phyloP scores from a whole-genome alignment of 2,797 vertebrate genomes.

The Austrolebias charrua region DNA sequence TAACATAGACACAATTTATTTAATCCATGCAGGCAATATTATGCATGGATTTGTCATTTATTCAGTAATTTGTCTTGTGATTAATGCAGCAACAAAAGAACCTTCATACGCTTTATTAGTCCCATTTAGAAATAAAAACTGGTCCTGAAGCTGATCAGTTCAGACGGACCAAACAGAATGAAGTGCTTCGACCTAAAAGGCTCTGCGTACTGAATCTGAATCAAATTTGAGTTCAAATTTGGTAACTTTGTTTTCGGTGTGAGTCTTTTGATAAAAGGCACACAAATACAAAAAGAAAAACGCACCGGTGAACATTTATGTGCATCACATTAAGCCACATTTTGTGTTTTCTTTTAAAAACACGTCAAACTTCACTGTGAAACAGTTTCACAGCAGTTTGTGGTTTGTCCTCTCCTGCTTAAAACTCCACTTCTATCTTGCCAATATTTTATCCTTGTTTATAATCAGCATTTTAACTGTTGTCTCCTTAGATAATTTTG shows the following conservation, averaged over 20 bases:
- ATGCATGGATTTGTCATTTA: conserved; percentile 28
- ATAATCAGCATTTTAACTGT: conserved; percentile 5
- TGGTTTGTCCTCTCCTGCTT: conserved; percentile 13
- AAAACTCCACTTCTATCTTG: conserved; percentile 11
- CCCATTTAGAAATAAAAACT: conserved; percentile 24
- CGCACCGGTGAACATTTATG: neutral
- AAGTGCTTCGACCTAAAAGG: conserved; percentile 30
- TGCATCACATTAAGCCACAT: neutral
- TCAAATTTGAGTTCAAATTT: conserved; percentile 16
- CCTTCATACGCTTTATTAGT: conserved; percentile 20
- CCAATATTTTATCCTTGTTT: neutral
- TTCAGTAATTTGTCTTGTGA: conserved; percentile 24
- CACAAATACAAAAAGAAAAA: neutral
- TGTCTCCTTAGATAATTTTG: neutral
- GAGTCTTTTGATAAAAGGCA: conserved; percentile 10
- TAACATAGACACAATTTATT: too few species aligned
- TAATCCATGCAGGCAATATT: conserved; percentile 22
- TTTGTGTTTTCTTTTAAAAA: conserved; percentile 5
- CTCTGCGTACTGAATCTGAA: conserved; percentile 22
- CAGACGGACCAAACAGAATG: conserved; percentile 16
- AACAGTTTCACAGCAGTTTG: conserved; percentile 12
- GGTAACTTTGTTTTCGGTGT: conserved; percentile 6
- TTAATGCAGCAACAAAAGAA: conserved; percentile 13
- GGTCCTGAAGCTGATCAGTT: conserved; percentile 10
- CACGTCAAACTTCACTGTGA: conserved; percentile 8